Evolutionary conservation across 2,888 invertebrate genomes (phyloP).

Genomic region (Xestia ashworthii): DNA sequence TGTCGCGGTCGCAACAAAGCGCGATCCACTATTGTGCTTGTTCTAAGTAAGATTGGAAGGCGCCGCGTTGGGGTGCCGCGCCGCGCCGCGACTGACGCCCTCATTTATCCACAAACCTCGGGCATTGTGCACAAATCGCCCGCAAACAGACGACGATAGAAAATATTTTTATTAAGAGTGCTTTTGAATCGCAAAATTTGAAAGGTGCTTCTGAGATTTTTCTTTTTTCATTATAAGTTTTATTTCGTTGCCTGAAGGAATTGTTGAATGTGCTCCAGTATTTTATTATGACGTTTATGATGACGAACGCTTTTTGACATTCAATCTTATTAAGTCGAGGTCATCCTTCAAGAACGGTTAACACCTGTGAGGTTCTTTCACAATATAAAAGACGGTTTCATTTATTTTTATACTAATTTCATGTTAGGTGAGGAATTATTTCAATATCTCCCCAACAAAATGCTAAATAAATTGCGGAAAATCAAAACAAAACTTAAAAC

Average conservation of each 20-base stretch:
- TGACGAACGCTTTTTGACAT: slow-evolving; percentile 8
- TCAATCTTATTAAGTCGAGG: background rate
- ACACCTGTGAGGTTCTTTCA: background rate
- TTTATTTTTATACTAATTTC: background rate
- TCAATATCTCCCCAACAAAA: background rate
- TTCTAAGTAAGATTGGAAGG: slow-evolving; percentile 87
- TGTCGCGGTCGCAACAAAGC: slow-evolving; percentile 69
- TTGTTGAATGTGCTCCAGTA: slow-evolving; percentile 40
- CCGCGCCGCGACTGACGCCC: slow-evolving; percentile 72
- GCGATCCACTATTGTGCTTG: slow-evolving; percentile 73
- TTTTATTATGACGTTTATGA: slow-evolving; percentile 43
- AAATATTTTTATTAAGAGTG: slow-evolving; percentile 51
- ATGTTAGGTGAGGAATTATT: background rate
- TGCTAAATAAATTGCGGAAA: background rate
- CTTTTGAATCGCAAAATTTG: slow-evolving; percentile 51
- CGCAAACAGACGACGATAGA: slow-evolving; percentile 41
- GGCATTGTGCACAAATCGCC: slow-evolving; percentile 38
- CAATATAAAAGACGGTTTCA: background rate
- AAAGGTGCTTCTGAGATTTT: slow-evolving; percentile 27
- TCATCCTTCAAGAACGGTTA: background rate
- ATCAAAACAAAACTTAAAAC: slow-evolving; percentile 12
- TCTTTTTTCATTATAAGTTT: slow-evolving; percentile 13
- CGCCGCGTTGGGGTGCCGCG: slow-evolving; percentile 45
- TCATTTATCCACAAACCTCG: slow-evolving; percentile 57
- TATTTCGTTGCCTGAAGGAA: slow-evolving; percentile 29